Conservation (phyloP, 2,888 invertebrate genomes). For the Lacanobia oleracea region DNA sequence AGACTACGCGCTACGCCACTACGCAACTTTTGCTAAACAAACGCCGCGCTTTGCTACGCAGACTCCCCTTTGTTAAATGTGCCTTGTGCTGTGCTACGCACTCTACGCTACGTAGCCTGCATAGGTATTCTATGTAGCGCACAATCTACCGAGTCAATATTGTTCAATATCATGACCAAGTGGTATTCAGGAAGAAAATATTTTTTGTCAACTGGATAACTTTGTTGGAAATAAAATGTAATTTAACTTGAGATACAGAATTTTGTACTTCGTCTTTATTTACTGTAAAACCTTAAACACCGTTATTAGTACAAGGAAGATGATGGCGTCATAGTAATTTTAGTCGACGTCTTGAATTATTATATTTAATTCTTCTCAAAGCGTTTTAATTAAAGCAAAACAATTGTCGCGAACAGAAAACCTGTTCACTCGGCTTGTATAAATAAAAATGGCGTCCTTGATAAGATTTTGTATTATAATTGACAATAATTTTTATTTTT, state of each 20-base stretch:
- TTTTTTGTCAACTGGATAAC: background rate
- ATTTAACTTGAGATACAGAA: no score
- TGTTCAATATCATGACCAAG: background rate
- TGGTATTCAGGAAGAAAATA: background rate
- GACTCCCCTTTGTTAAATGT: background rate
- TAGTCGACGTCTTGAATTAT: background rate
- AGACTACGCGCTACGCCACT: background rate
- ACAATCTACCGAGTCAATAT: background rate
- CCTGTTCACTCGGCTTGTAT: background rate
- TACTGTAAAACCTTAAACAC: background rate
- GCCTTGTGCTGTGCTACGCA: background rate
- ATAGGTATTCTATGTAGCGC: constrained; percentile 3
- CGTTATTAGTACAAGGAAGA: constrained; percentile 1
- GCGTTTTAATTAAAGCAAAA: background rate
- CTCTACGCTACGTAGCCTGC: background rate
- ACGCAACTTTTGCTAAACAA: background rate
- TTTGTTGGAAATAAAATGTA: background rate
- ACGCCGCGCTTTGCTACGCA: constrained; percentile 2
- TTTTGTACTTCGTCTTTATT: no score
- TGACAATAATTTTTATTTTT: no score
- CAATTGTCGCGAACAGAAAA: background rate
- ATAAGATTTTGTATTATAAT: background rate
- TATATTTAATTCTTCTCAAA: background rate
- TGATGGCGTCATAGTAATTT: background rate
- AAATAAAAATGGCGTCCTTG: no score